A percentile compares a stretch with the other conserved stretches of the same genome.
These are phyloP conservation scores for Brachyalestes nurse DNA, from an alignment of 2,797 vertebrate species.

Conservation along the genomic window DNA sequence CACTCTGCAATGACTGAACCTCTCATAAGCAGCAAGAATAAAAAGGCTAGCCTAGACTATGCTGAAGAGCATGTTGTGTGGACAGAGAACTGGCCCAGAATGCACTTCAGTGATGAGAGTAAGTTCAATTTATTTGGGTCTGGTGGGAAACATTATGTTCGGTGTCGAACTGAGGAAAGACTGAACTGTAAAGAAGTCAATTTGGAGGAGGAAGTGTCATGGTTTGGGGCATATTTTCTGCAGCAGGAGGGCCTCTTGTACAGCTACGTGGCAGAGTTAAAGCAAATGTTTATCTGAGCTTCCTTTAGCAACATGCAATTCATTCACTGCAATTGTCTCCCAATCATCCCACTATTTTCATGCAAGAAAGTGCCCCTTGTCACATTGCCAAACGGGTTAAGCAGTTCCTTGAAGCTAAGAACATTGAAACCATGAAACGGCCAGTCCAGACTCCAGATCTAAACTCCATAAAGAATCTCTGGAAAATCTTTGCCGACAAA, in stretches of 20 bases:
- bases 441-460: constrained; percentile 2
- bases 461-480: neutral
- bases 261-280: too few relatives aligned
- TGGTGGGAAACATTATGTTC: too few relatives aligned
- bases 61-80: too few relatives aligned
- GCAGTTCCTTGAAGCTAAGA: neutral
- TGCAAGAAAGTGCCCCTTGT: neutral
- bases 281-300: neutral
- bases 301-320: neutral
- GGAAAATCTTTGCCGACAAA: neutral
- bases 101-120: too few relatives aligned
- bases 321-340: neutral
- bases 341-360: constrained; percentile 7
- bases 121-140: too few relatives aligned
- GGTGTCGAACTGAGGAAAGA: neutral
- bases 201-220: neutral
- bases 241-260: too few relatives aligned
- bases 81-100: too few relatives aligned
- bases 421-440: constrained; percentile 6
- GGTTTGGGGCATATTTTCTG: too few relatives aligned
- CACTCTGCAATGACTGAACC: neutral
- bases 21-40: neutral
- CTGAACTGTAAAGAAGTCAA: neutral
- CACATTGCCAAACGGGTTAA: constrained; percentile 1
- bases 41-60: neutral